Evolutionary conservation across 2,797 vertebrate species (phyloP), one percentile per base, ranked within the genome.

Genomic region (Malurus splendens): DNA sequence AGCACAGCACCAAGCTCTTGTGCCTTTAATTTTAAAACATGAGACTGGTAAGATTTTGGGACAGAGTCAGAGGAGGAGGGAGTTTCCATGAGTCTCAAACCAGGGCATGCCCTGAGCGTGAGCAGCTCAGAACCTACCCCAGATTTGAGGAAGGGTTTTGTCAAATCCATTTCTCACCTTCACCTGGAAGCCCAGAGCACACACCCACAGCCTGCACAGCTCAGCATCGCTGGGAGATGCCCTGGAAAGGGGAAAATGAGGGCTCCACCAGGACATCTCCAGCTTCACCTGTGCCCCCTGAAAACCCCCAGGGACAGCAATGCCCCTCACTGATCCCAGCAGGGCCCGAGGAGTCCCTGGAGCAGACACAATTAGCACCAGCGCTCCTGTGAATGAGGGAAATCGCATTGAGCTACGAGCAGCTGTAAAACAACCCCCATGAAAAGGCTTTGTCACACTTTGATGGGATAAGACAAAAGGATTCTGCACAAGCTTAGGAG

Each of bases 401-500:
- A 50, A 92, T 10, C 0, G 0, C 0, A 0, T 1, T 57, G 62
- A 67, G 19, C 60, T 23, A 18, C 0, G 1, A 90, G 75, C 89
- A 55, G 23, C 89, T 82, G 33, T 71, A 87, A 47, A 85, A 87
- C 78, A 90, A 60, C 64, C 39, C 68, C 38, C 4, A 10, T 44
- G 78, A 64, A 91, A 85, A 85, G 90, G 72, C 47, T 91, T 50
- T 84, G 86, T 73, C 93, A 74, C 84, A 33, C 87, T 79, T 75
- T 89, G 79, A 89, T 77, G 87, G 82, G 30, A 33, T 65, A 54
- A 89, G 82, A 91, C 82, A 93, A 92, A 93, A 87, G 61, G 89
- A 85, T 19, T 84, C 75, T 90, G 78, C 51, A 9, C 9, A 7
- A 45, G 81, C 73, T 41, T n/a, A 74, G 82, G 45, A 75, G 71